Base-by-base conservation (phyloP, 2,797 vertebrate genomes). In the Pogonophryne albipinna region DNA sequence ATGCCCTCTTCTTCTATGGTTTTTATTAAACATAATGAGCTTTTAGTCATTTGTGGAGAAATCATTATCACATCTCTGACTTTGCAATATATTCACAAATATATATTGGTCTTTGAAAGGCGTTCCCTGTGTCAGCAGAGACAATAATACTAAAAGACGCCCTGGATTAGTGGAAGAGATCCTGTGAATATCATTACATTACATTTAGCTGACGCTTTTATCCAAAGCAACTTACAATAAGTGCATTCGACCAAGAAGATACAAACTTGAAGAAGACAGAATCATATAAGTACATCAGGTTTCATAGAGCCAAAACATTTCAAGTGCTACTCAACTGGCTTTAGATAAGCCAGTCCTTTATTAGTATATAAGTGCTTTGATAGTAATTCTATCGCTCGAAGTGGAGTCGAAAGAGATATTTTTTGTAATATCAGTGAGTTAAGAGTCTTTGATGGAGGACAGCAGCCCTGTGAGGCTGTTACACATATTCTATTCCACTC, bases 41-140 rank as follows among this genome's bases (percentile, higher is more conserved):
- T 31, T 9, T 75, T 67, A 76, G n/a, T 69, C 51, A 68, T 75
- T 64, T 42, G 41, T 73, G 27, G 27, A 81, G 71, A 27, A 76
- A 74, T 63, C 63, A 76, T 63, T 13, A 71, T 57, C 46, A 58
- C 4, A 2, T 71, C 27, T 58, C 44, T 51, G 19, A 49, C n/a
- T 44, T 44, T 8, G 16, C 27, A 41, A 41, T 53, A 49, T 51
- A 63, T 42, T 68, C 44, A 58, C 6, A 69, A 65, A 44, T 45
- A 34, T 9, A 34, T 16, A 42, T 57, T 3, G 19, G 34, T 60
- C 45, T 80, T 17, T 67, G 14, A 52, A 67, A 60, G 47, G 52
- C 20, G 5, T 31, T 75, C 15, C 20, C 50, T 52, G 41, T 51
- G n/a, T 66, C 63, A 47, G 60, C 27, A 59, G n/a, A 23, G n/a